A percentile compares a stretch with the other conserved stretches of the same genome.
Conservation (phyloP, 2,888 invertebrate species). For the Ophion ellenae region DNA sequence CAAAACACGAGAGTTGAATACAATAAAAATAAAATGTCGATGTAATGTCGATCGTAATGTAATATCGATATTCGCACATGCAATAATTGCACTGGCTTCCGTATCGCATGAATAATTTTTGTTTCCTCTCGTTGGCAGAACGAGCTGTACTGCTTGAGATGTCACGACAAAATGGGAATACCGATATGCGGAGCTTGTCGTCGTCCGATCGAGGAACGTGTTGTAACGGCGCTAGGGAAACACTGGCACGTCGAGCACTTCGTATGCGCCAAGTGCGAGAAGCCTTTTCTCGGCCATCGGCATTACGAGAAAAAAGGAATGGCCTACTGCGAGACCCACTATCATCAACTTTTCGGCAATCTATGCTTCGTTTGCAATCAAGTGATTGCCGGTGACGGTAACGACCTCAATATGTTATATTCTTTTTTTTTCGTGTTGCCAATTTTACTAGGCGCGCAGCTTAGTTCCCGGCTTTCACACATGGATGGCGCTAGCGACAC, state of each 20-base stretch:
- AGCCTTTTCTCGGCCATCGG: slow-evolving; percentile 99
- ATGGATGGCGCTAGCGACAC: no score
- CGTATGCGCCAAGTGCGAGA: slow-evolving; percentile 99
- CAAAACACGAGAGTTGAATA: background rate
- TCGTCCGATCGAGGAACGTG: slow-evolving; percentile 98
- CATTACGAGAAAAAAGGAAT: slow-evolving; percentile 99
- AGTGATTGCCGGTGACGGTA: slow-evolving; percentile 98
- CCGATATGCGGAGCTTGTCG: slow-evolving; percentile 99
- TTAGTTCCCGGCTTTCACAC: no score
- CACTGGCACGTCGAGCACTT: slow-evolving; percentile 99
- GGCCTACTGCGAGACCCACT: slow-evolving; percentile 99
- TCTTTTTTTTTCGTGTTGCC: slow-evolving; percentile 58
- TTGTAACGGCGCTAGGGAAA: slow-evolving; percentile 98
- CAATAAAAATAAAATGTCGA: background rate
- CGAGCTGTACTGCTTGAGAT: slow-evolving; percentile 98
- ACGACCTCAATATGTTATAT: slow-evolving; percentile 76
- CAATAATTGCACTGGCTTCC: background rate
- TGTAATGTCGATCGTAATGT: no score
- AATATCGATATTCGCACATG: background rate
- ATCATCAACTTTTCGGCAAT: slow-evolving; percentile 99
- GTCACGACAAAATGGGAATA: slow-evolving; percentile 99
- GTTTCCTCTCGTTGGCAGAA: slow-evolving; percentile 86
- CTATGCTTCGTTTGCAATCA: slow-evolving; percentile 99
- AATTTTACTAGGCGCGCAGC: no score
- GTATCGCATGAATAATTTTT: background rate